Conservation (phyloP, 2,888 invertebrate genomes). For the Drosophila siamana region DNA sequence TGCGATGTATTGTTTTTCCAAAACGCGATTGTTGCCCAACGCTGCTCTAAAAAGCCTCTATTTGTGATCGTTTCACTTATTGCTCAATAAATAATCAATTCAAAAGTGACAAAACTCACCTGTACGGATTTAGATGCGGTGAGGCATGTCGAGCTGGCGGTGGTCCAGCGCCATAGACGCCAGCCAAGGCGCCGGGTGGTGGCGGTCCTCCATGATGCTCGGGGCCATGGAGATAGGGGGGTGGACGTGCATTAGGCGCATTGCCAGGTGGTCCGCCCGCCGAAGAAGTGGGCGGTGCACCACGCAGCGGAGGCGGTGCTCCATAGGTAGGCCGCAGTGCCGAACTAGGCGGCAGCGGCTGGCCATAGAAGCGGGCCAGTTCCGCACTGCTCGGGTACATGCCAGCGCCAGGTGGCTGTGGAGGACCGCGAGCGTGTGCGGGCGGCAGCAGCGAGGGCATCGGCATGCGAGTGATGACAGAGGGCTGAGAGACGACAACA, state of each 20-base stretch:
- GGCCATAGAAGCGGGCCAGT: slow-evolving; percentile 79
- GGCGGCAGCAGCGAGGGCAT: slow-evolving; percentile 57
- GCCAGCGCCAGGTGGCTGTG: slow-evolving; percentile 41
- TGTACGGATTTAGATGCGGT: slow-evolving; percentile 83
- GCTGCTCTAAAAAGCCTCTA: no score
- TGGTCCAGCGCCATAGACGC: slow-evolving; percentile 68
- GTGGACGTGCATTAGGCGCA: slow-evolving; percentile 57
- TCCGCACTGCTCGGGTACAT: slow-evolving; percentile 72
- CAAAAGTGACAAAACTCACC: no score
- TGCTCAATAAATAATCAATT: no score
- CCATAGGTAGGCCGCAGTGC: slow-evolving; percentile 83
- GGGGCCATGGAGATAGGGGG: slow-evolving; percentile 65
- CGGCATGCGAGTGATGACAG: slow-evolving; percentile 88
- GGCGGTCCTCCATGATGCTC: slow-evolving; percentile 67
- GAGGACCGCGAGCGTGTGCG: slow-evolving; percentile 60
- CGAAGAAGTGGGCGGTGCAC: slow-evolving; percentile 64
- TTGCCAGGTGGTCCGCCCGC: slow-evolving; percentile 32
- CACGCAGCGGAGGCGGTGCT: slow-evolving; percentile 83
- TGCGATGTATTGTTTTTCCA: no score
- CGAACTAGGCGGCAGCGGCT: slow-evolving; percentile 65
- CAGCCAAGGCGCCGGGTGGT: slow-evolving; percentile 42
- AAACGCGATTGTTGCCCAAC: no score
- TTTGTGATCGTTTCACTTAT: no score
- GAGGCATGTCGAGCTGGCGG: slow-evolving; percentile 83
- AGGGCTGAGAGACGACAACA: slow-evolving; percentile 84